These are phyloP conservation scores for Chromoteleia sp. DNA, from an alignment of 2,888 invertebrate genomes.

Conservation along the genomic window DNA sequence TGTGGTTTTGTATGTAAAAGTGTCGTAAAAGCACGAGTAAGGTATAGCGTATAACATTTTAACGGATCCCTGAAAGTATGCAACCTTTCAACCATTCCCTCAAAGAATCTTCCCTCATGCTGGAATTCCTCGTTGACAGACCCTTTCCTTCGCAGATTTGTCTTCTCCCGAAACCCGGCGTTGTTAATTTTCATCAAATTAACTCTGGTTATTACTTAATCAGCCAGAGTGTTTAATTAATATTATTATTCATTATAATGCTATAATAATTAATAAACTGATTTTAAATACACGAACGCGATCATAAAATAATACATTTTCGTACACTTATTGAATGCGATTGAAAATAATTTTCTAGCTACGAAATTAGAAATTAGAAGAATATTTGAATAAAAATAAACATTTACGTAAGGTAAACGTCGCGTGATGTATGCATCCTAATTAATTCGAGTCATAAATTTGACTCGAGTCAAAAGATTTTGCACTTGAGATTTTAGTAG, in stretches of 20 bases:
- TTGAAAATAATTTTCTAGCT: no score
- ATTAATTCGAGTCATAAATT: background rate
- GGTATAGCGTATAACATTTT: constrained; percentile 8
- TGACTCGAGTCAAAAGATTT: background rate
- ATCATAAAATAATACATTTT: no score
- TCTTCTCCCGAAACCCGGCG: background rate
- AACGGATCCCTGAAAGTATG: constrained; percentile 25
- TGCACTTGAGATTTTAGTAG: constrained; percentile 8
- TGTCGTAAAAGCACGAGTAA: background rate
- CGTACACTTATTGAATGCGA: no score
- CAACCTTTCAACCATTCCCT: constrained; percentile 32
- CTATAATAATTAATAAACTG: no score
- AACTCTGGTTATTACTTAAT: background rate
- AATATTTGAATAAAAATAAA: no score
- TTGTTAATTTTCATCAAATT: background rate
- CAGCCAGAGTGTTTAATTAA: no score
- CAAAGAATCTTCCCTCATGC: constrained; percentile 21
- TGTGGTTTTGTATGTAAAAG: background rate
- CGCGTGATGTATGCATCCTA: background rate
- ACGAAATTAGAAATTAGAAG: no score
- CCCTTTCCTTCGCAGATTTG: background rate
- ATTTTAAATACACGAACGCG: no score
- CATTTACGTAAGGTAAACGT: background rate
- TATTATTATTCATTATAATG: no score
- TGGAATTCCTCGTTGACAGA: constrained; percentile 14